Conservation (phyloP, 2,797 vertebrate species). For the Thunnus albacares region DNA sequence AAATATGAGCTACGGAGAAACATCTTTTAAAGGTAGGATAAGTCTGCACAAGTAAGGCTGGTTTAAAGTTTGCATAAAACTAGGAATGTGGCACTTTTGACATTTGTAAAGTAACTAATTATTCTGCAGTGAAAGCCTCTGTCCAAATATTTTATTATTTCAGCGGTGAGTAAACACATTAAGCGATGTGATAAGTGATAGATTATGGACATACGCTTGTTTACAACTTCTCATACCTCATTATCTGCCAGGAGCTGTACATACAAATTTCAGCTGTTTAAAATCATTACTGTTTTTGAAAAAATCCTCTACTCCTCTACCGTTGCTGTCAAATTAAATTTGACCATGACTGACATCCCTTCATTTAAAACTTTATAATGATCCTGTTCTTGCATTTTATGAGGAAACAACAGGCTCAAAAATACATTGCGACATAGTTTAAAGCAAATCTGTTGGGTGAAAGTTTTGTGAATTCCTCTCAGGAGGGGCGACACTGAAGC, state of each 20-base stretch:
- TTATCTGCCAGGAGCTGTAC: not conserved
- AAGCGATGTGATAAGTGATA: not conserved
- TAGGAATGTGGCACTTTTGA: not conserved
- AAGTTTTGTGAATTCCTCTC: not conserved
- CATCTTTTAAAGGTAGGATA: not conserved
- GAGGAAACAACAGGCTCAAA: not conserved
- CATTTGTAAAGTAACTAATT: not conserved
- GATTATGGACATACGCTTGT: not conserved
- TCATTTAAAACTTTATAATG: not conserved
- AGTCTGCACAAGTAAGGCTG: not conserved
- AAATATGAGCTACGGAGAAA: conserved; percentile 1
- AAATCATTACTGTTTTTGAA: conserved; percentile 1
- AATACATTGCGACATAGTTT: too few species aligned
- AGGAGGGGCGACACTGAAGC: not conserved
- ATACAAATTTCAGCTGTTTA: not conserved
- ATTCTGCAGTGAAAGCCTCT: not conserved
- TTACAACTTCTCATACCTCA: not conserved
- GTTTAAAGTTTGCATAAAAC: not conserved
- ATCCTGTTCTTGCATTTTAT: conserved; percentile 1
- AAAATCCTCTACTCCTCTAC: not conserved
- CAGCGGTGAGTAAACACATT: not conserved
- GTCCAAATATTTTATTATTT: not conserved
- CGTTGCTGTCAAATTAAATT: not conserved
- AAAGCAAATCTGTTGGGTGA: not conserved
- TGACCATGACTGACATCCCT: not conserved